A percentile compares a stretch with the other conserved stretches of the same genome.
These are phyloP conservation scores for Pandemis cinnamomeana DNA, from an alignment of 2,888 invertebrate species.

Conservation along the genomic window DNA sequence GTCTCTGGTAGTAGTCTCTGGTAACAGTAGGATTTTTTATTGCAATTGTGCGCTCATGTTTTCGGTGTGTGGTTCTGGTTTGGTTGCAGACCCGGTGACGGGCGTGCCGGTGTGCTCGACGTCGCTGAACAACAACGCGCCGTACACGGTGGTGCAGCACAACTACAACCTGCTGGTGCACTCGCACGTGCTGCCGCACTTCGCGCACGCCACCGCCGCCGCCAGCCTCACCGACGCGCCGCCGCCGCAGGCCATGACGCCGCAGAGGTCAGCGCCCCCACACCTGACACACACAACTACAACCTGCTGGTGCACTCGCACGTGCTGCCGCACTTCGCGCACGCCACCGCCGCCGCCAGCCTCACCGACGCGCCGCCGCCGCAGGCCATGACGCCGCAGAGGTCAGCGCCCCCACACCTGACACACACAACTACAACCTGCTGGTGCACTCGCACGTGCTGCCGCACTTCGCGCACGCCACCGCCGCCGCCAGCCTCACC, in stretches of 20 bases:
- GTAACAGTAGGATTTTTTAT: too few relatives aligned
- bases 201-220: constrained; percentile 72
- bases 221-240: constrained; percentile 55
- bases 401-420: constrained; percentile 62
- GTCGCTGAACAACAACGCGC: constrained; percentile 82
- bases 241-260: constrained; percentile 54
- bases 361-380: constrained; percentile 60
- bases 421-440: constrained; percentile 89
- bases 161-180: constrained; percentile 92
- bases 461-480: constrained; percentile 84
- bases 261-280: too few relatives aligned
- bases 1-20: too few relatives aligned
- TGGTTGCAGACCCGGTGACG: constrained; percentile 85
- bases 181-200: constrained; percentile 89
- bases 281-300: constrained; percentile 87
- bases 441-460: constrained; percentile 90
- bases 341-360: constrained; percentile 64
- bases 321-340: constrained; percentile 87
- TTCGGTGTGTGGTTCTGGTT: too few relatives aligned
- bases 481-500: constrained; percentile 53
- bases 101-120: constrained; percentile 90
- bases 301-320: constrained; percentile 91
- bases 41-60: too few relatives aligned
- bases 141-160: constrained; percentile 85
- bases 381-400: constrained; percentile 47